Percentiles rank a stretch among this genome's conserved stretches.
phyloP scores from a whole-genome alignment of 1,140 invertebrate genomes.

The Pararge aegeria region DNA sequence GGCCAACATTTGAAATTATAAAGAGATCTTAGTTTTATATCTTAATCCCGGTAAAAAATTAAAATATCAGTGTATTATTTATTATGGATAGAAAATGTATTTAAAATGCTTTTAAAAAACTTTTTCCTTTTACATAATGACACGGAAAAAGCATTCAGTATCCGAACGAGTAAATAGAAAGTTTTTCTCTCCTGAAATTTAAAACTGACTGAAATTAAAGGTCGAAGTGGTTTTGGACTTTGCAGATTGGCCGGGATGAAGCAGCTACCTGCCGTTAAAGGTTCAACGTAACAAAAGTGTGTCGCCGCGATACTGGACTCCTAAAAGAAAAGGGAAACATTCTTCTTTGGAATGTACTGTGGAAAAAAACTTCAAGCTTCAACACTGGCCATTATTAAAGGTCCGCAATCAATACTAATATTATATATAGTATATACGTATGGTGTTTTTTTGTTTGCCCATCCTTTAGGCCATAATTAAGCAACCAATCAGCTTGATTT shows the following conservation, averaged over 20 bases:
- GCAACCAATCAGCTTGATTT: too few relatives aligned
- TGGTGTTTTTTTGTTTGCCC: too few relatives aligned
- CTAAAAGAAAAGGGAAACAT: not conserved
- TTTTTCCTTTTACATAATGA: too few relatives aligned
- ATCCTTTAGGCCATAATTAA: too few relatives aligned
- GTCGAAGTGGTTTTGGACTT: not conserved
- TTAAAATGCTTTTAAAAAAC: too few relatives aligned
- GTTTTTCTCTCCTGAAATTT: not conserved
- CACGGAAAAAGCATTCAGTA: not conserved
- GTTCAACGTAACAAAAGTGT: not conserved
- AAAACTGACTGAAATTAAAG: not conserved
- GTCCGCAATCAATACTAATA: too few relatives aligned
- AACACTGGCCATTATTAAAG: not conserved
- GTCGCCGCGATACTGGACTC: not conserved
- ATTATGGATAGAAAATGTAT: too few relatives aligned
- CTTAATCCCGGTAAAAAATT: too few relatives aligned
- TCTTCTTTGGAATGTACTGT: not conserved
- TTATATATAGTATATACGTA: too few relatives aligned
- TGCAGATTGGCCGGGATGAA: not conserved
- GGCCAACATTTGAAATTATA: too few relatives aligned
- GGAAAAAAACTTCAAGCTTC: not conserved
- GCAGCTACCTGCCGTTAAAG: not conserved
- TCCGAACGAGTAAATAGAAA: not conserved
- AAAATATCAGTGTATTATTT: too few relatives aligned
- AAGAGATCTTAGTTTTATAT: too few relatives aligned